phyloP scores from a whole-genome alignment of 1,140 invertebrate species.

The Phenacoccus solenopsis region DNA sequence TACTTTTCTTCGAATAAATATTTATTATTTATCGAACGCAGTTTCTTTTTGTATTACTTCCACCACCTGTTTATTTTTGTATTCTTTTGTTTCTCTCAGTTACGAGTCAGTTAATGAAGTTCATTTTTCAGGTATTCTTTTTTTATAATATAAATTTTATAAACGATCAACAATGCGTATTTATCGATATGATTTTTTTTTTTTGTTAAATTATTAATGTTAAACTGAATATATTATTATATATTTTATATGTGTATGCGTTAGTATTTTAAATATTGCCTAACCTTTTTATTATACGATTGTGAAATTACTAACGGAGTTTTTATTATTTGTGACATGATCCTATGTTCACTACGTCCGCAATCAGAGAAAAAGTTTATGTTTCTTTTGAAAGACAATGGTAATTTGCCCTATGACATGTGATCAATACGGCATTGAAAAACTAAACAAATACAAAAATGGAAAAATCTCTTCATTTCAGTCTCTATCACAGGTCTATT shows the following conservation, averaged over 20 bases:
- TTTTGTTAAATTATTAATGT: conserved; percentile 13
- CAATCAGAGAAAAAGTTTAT: no score
- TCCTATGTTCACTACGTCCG: no score
- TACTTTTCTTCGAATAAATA: neutral
- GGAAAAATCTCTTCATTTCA: no score
- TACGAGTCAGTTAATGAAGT: no score
- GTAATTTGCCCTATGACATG: no score
- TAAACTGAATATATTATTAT: neutral
- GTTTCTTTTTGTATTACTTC: neutral
- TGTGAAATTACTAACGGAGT: neutral
- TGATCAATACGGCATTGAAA: no score
- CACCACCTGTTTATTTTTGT: neutral
- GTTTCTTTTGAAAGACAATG: no score
- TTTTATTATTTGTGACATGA: neutral
- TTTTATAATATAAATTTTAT: no score
- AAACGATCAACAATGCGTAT: neutral
- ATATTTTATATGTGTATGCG: conserved; percentile 14
- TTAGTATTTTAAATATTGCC: conserved; percentile 12
- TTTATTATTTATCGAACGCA: neutral
- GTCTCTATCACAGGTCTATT: no score
- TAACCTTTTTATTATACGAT: conserved; percentile 17
- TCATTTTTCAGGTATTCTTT: neutral
- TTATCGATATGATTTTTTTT: neutral
- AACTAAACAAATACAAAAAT: no score
- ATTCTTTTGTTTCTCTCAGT: neutral